These are phyloP conservation scores for Pachypsylla venusta DNA, from an alignment of 1,140 invertebrate species.

Conservation along the genomic window DNA sequence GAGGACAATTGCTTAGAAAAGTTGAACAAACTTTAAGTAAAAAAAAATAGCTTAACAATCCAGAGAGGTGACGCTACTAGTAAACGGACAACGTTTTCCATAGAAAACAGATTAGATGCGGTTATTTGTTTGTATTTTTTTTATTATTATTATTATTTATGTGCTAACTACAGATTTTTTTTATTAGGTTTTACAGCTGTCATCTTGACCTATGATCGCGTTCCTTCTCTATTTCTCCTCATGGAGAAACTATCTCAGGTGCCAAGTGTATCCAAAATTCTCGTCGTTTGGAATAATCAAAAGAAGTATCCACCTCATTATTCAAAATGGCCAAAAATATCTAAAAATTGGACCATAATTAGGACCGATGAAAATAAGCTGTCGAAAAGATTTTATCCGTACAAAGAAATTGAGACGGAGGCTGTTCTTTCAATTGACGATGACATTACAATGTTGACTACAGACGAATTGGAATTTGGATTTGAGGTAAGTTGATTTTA, in stretches of 20 bases:
- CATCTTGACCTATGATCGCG: constrained; percentile 75
- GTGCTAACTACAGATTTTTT: constrained; percentile 33
- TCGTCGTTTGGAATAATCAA: constrained; percentile 90
- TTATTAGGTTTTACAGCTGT: constrained; percentile 80
- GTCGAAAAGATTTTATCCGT: constrained; percentile 86
- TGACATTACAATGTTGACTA: constrained; percentile 85
- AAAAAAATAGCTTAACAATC: no score
- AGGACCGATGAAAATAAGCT: constrained; percentile 81
- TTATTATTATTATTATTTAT: no score
- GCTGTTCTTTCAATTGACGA: constrained; percentile 83
- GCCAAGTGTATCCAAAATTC: constrained; percentile 68
- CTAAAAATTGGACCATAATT: constrained; percentile 78
- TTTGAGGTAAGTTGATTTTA: constrained; percentile 39
- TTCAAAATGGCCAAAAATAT: constrained; percentile 72
- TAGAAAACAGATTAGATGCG: no score
- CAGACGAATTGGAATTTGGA: constrained; percentile 85
- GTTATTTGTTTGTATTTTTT: no score
- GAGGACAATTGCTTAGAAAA: no score
- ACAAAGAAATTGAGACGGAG: constrained; percentile 85
- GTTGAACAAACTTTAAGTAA: no score
- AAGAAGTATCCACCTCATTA: constrained; percentile 66
- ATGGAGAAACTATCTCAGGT: constrained; percentile 66
- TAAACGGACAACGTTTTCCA: no score
- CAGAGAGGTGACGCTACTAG: no score
- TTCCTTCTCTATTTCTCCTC: constrained; percentile 74